A percentile compares a stretch with the other conserved stretches of the same genome.
Evolutionary conservation across 1,140 invertebrate genomes (phyloP).

Genomic region (Bombus confusus): DNA sequence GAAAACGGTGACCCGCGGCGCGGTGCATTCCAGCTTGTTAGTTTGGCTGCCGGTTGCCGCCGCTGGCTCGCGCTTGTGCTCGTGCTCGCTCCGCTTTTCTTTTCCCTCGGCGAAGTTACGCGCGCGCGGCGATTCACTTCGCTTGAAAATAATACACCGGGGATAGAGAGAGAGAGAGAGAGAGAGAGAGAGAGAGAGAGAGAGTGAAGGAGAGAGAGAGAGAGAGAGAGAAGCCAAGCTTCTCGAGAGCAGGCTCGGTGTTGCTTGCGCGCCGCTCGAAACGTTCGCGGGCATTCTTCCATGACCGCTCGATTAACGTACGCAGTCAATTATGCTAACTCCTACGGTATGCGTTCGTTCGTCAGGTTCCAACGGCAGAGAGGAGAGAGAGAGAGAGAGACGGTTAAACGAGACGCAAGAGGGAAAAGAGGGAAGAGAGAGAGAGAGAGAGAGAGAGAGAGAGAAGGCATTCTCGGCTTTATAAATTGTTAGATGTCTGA

Average conservation of each 20-base stretch:
- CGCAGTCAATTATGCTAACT: conserved; percentile 66
- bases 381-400: neutral
- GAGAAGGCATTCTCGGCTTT: conserved; percentile 25
- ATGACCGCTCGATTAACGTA: conserved; percentile 64
- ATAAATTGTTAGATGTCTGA: conserved; percentile 43
- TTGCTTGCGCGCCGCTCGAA: conserved; percentile 29
- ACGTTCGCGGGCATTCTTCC: conserved; percentile 61
- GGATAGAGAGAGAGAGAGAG: neutral
- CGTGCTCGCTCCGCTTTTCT: conserved; percentile 38
- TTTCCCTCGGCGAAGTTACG: conserved; percentile 17
- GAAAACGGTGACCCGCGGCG: conserved; percentile 67
- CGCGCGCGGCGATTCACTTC: conserved; percentile 44
- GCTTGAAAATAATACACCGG: conserved; percentile 55
- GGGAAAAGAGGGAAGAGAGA: neutral
- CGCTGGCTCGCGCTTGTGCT: conserved; percentile 18
- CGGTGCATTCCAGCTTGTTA: conserved; percentile 66
- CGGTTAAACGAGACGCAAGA: no score
- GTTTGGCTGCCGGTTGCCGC: conserved; percentile 53
- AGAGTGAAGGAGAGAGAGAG: neutral
- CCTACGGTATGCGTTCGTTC: conserved; percentile 48
- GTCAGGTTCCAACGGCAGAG: conserved; percentile 12
- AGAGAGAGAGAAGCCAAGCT: neutral
- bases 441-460: neutral
- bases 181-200: neutral
- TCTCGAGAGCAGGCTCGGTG: neutral